These are phyloP conservation scores for Aphelenchoides bicaudatus DNA, from an alignment of 2,888 invertebrate species.

Conservation along the genomic window DNA sequence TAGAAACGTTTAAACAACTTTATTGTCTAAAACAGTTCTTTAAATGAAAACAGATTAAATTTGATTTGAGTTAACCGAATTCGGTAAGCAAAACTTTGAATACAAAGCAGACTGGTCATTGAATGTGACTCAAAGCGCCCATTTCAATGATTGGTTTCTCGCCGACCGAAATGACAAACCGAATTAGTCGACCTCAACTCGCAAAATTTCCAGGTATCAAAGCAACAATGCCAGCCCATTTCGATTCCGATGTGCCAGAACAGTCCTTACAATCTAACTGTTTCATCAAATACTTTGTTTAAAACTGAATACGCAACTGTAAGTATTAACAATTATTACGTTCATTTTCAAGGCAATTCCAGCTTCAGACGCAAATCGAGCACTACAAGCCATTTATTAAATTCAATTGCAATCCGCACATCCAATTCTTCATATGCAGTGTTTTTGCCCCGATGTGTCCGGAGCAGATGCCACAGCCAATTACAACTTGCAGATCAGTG, in stretches of 20 bases:
- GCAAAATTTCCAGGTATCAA: constrained; percentile 42
- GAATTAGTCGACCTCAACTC: neutral
- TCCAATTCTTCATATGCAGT: constrained; percentile 75
- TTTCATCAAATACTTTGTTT: constrained; percentile 40
- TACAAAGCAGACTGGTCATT: too few relatives aligned
- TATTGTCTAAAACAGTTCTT: too few relatives aligned
- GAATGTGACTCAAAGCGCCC: too few relatives aligned
- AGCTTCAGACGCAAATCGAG: constrained; percentile 54
- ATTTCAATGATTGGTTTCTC: neutral
- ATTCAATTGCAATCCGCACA: constrained; percentile 56
- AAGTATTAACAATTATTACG: constrained; percentile 24
- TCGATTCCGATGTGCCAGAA: constrained; percentile 51
- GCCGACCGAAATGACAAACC: neutral
- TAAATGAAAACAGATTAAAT: too few relatives aligned
- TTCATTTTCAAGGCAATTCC: constrained; percentile 26
- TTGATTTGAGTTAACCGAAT: too few relatives aligned
- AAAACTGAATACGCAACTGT: constrained; percentile 49
- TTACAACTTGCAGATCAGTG: constrained; percentile 79
- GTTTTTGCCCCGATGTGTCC: constrained; percentile 86
- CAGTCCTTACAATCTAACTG: constrained; percentile 42
- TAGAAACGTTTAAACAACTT: too few relatives aligned
- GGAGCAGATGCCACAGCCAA: constrained; percentile 70
- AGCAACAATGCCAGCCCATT: constrained; percentile 51
- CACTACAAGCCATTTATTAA: constrained; percentile 58
- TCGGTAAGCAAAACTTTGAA: too few relatives aligned